A percentile compares a stretch with the other conserved stretches of the same genome.
Conservation (phyloP, 2,888 invertebrate species). For the Ditula angustiorana region DNA sequence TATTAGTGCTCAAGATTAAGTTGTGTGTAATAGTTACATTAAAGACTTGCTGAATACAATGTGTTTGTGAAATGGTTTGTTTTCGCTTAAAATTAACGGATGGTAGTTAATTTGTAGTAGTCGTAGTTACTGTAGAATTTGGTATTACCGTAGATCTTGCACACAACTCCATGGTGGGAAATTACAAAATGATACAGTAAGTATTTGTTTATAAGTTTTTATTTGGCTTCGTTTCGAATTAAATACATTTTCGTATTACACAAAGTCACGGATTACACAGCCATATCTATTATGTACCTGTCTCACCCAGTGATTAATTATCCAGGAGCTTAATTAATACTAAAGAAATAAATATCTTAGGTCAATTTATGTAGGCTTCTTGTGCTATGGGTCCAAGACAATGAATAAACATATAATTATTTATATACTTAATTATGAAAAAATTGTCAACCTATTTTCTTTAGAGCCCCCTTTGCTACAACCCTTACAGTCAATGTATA, state of each 20-base stretch:
- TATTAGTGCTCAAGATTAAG: not conserved
- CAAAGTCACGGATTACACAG: too few species aligned
- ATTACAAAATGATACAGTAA: conserved; percentile 18
- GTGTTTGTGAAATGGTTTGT: conserved; percentile 35
- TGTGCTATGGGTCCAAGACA: too few species aligned
- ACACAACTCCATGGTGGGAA: conserved; percentile 8
- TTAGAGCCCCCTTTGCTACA: too few species aligned
- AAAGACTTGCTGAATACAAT: not conserved
- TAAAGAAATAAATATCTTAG: too few species aligned
- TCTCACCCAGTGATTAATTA: too few species aligned
- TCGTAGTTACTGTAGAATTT: conserved; percentile 29
- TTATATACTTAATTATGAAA: too few species aligned
- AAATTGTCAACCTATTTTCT: too few species aligned
- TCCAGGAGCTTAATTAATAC: too few species aligned
- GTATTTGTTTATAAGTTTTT: not conserved
- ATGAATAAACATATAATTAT: too few species aligned
- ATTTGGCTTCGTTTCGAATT: not conserved
- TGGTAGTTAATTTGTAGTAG: conserved; percentile 25
- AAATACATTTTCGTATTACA: not conserved
- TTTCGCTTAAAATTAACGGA: conserved; percentile 25
- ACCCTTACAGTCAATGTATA: too few species aligned
- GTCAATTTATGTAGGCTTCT: too few species aligned
- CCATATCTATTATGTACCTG: too few species aligned
- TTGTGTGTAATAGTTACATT: not conserved
- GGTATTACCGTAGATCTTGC: conserved; percentile 10